These are phyloP conservation scores for Stenurella melanura DNA, from an alignment of 2,888 invertebrate species.

Conservation along the genomic window DNA sequence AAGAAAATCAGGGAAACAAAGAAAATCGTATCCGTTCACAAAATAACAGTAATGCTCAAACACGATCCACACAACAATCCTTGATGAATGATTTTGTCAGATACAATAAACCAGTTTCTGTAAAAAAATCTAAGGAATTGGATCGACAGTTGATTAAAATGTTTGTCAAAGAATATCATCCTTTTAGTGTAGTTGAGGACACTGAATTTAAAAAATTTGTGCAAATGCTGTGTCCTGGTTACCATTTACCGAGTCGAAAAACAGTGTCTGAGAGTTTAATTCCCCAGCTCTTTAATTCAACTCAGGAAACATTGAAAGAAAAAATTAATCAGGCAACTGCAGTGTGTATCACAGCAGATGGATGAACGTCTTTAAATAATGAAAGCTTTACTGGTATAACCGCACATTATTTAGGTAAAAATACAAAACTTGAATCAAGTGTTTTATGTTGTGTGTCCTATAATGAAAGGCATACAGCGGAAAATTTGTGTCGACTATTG, in stretches of 20 bases:
- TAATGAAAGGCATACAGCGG: constrained; percentile 4
- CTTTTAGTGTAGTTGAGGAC: no score
- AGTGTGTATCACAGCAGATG: background rate
- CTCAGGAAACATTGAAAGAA: constrained; percentile 44
- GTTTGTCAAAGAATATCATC: constrained; percentile 62
- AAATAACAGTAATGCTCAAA: no score
- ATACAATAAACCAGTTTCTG: constrained; percentile 6
- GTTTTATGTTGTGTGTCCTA: constrained; percentile 2
- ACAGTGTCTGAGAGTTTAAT: constrained; percentile 57
- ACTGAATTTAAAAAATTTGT: constrained; percentile 58
- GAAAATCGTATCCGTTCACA: no score
- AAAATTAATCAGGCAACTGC: no score
- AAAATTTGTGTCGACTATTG: background rate
- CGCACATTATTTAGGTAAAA: constrained; percentile 53
- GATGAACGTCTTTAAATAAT: background rate
- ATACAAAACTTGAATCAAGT: constrained; percentile 26
- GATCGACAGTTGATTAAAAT: constrained; percentile 57
- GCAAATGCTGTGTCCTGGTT: constrained; percentile 58
- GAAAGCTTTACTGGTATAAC: constrained; percentile 55
- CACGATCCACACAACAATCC: no score
- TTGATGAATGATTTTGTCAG: constrained; percentile 7
- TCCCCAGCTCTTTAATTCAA: constrained; percentile 50
- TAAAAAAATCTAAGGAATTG: constrained; percentile 27
- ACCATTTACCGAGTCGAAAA: constrained; percentile 57
- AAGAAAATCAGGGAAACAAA: no score